Evolutionary conservation across 2,113 vertebrate species (phyloP).

Genomic region (Cheirogaleus medius): DNA sequence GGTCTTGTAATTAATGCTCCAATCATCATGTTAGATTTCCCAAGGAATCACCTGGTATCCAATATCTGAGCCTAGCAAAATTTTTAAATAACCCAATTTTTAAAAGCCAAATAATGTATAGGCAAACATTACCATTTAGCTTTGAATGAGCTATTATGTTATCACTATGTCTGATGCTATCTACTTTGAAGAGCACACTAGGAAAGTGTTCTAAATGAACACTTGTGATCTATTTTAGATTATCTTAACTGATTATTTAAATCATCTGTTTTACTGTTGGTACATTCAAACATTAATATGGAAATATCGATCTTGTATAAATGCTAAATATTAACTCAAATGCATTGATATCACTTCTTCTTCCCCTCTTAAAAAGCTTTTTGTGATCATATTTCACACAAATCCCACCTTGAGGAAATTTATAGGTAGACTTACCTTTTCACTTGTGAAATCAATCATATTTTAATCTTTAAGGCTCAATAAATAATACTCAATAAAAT

Average conservation of each 20-base stretch:
- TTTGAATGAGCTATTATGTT: conserved; percentile 38
- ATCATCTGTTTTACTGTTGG: conserved; percentile 10
- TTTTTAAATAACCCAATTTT: conserved; percentile 7
- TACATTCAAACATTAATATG: neutral
- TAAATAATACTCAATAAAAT: conserved; percentile 62
- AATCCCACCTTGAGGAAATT: conserved; percentile 10
- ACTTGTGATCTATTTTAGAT: conserved; percentile 40
- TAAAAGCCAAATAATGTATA: neutral
- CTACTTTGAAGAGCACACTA: conserved; percentile 8
- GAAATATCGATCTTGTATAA: neutral
- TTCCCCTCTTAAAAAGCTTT: conserved; percentile 27
- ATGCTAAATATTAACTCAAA: conserved; percentile 32
- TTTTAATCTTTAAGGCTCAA: conserved; percentile 55
- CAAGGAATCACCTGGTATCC: neutral
- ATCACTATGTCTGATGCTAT: neutral
- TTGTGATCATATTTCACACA: conserved; percentile 31
- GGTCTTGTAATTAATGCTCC: neutral
- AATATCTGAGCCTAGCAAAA: conserved; percentile 15
- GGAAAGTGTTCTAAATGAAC: conserved; percentile 17
- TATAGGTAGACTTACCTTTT: neutral
- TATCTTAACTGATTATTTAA: conserved; percentile 19
- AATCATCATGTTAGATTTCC: conserved; percentile 32
- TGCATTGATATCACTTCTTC: neutral
- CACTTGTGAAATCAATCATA: conserved; percentile 51
- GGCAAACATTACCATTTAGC: neutral